These are phyloP conservation scores for Astyanax mexicanus DNA, from an alignment of 2,797 vertebrate genomes.

Conservation along the genomic window DNA sequence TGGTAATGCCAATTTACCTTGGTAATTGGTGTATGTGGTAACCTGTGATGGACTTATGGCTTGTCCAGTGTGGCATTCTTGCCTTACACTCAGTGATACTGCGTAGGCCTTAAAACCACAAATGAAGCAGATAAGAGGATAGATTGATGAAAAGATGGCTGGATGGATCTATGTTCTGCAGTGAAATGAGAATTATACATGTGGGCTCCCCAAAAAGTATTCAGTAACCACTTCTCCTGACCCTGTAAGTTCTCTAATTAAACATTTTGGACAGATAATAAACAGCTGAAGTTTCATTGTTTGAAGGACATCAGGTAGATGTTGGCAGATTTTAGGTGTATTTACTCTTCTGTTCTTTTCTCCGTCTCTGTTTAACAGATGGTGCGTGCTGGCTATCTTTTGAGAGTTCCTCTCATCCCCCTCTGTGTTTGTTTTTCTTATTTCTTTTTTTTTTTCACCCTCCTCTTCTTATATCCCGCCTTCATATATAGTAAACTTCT, in stretches of 20 bases:
- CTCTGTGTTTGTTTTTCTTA: conserved; percentile 8
- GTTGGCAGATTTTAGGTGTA: background rate
- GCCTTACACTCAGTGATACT: no score
- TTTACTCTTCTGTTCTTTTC: background rate
- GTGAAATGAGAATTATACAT: no score
- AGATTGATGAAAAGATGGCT: no score
- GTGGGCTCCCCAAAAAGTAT: no score
- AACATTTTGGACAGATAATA: background rate
- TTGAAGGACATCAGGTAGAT: background rate
- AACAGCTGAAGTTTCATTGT: background rate
- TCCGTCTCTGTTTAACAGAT: conserved; percentile 51
- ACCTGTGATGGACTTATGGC: no score
- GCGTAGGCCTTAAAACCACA: no score
- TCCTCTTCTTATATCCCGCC: conserved; percentile 2
- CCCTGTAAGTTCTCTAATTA: background rate
- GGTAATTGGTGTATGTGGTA: no score
- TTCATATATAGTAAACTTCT: conserved; percentile 12
- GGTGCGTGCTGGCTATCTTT: conserved; percentile 47
- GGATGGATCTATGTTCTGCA: no score
- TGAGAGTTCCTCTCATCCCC: conserved; percentile 23
- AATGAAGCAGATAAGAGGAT: no score
- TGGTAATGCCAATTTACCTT: no score
- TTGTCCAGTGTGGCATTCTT: no score
- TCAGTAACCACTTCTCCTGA: background rate
- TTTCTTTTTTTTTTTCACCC: conserved; percentile 16